Conservation (phyloP, 2,888 invertebrate genomes). For the Agrochola lychnidis region DNA sequence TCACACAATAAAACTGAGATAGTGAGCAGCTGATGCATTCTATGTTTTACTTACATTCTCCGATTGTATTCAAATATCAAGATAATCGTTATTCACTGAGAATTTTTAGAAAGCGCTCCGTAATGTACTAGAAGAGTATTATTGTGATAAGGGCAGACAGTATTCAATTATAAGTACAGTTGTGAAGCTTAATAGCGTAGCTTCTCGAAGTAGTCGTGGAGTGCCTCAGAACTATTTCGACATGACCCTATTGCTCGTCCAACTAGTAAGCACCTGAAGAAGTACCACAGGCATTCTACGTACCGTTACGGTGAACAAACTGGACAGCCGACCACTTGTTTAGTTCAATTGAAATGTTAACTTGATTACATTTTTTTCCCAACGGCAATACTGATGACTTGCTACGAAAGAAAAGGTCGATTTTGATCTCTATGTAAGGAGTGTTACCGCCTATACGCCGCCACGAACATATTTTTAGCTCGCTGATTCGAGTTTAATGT, state of each 20-base stretch:
- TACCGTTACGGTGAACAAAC: slow-evolving; percentile 82
- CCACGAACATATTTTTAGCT: slow-evolving; percentile 57
- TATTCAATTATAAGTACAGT: slow-evolving; percentile 66
- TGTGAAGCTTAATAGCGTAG: slow-evolving; percentile 60
- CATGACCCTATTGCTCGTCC: slow-evolving; percentile 73
- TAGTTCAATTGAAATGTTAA: slow-evolving; percentile 71
- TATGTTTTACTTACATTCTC: slow-evolving; percentile 39
- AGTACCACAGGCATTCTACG: slow-evolving; percentile 75
- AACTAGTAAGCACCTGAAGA: slow-evolving; percentile 76
- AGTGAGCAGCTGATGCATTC: slow-evolving; percentile 33
- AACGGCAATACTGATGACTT: slow-evolving; percentile 59
- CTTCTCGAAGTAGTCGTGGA: slow-evolving; percentile 63
- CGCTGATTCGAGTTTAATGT: slow-evolving; percentile 64
- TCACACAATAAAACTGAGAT: slow-evolving; percentile 26
- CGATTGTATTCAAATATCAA: slow-evolving; percentile 39
- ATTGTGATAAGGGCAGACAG: slow-evolving; percentile 62
- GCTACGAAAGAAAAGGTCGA: slow-evolving; percentile 43
- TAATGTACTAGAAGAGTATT: slow-evolving; percentile 48
- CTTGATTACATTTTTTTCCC: slow-evolving; percentile 69
- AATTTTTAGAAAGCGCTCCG: slow-evolving; percentile 61
- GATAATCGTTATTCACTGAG: slow-evolving; percentile 50
- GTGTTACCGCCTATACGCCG: slow-evolving; percentile 49
- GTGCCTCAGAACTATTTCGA: slow-evolving; percentile 69
- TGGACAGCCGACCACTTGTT: slow-evolving; percentile 73
- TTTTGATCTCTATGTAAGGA: slow-evolving; percentile 59